These are phyloP conservation scores for Virgularia gustaviana DNA, from an alignment of 92 coral and sea anemone species.

Conservation along the genomic window DNA sequence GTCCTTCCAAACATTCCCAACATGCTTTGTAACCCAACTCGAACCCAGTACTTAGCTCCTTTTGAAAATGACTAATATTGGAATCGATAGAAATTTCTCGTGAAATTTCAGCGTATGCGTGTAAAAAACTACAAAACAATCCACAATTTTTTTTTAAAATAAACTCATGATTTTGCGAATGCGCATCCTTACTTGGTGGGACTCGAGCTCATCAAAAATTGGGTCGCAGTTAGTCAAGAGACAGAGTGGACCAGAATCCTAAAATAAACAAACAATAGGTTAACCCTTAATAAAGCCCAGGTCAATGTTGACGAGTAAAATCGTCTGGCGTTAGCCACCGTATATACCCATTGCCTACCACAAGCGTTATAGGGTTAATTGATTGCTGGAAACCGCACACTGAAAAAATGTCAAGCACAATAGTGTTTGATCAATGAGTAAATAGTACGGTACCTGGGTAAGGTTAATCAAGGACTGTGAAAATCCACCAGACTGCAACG, in stretches of 20 bases:
- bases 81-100: neutral
- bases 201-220: conserved; percentile 95
- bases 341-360: too few species aligned
- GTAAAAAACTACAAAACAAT: neutral
- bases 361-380: too few species aligned
- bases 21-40: too few species aligned
- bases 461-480: conserved; percentile 81
- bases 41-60: neutral
- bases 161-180: neutral
- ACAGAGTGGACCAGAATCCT: conserved; percentile 92
- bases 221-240: conserved; percentile 88
- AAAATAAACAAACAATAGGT: neutral
- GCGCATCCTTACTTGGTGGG: conserved; percentile 74
- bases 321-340: too few species aligned
- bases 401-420: too few species aligned
- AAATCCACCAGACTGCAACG: conserved; percentile 74
- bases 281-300: too few species aligned
- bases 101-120: neutral
- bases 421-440: too few species aligned
- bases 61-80: neutral
- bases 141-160: neutral
- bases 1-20: too few species aligned
- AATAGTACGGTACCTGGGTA: conserved; percentile 70
- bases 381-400: too few species aligned
- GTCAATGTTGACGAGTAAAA: too few species aligned